Evolutionary conservation across 1,140 invertebrate genomes (phyloP), one percentile per base, ranked within the genome.

Genomic region (Chymomyza costata): DNA sequence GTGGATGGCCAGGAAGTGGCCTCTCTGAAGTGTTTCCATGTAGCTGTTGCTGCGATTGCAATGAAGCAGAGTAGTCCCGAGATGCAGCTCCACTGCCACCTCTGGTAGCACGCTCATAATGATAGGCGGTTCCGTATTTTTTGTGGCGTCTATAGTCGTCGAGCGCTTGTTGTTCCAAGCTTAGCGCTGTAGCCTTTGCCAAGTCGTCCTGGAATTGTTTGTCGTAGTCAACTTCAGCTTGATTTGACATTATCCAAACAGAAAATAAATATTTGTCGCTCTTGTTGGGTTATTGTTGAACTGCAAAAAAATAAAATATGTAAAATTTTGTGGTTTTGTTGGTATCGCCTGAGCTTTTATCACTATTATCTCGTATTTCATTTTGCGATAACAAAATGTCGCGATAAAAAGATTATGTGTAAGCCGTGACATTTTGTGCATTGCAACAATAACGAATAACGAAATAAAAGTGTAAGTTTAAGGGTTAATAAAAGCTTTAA

Each of bases 181-280:
- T 95, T 15, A 96, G 86, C 44, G 93, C 93, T 84, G 93, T 93
- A 3, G 94, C 94, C 78, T 91, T 91, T 86, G 95, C 94, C 76
- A 96, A 86, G 84, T 96, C 94, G 62, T 93, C 92, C 87, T 94
- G 88, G 83, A 93, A 95, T 83, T 95, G 91, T 65, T 90, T 89
- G 69, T 95, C 94, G 88, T 92, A 92, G 81, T 94, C 92, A 46
- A 88, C 47, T 46, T 85, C 73, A 14, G 69, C 68, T 52, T 82
- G 81, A 55, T 83, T 84, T 50, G 73, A 68, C 73, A 80, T 80
- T 65, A 48, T 80, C 47, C 47, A 37, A 39, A 45, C 50, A 44
- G 30, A 35, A 45, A 45, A 18, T n/a, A 11, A 34, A 34, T 3
- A 34, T 32, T 39, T 48, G 8, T 41, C 7, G 34, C 39, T 11